These are phyloP conservation scores for Lycaena phlaeas DNA, from an alignment of 2,888 invertebrate genomes.

Conservation along the genomic window DNA sequence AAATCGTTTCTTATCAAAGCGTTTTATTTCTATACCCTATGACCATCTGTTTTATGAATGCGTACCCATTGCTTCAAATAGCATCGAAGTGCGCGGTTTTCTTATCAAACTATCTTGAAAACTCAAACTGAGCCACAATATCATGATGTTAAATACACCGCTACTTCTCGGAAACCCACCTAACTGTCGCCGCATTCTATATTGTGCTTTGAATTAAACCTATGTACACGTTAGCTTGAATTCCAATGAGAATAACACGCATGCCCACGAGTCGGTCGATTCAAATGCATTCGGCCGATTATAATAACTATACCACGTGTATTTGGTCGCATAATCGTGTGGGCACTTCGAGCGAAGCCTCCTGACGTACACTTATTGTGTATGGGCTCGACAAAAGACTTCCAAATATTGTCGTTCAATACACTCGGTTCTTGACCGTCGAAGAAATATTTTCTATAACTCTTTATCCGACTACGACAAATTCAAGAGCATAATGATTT, in stretches of 20 bases:
- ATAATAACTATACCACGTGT: not conserved
- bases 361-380: constrained; percentile 15
- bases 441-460: too few species aligned
- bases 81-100: not conserved
- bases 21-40: too few species aligned
- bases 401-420: constrained; percentile 7
- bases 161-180: constrained; percentile 33
- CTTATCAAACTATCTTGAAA: constrained; percentile 5
- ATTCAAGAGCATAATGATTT: too few species aligned
- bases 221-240: constrained; percentile 25
- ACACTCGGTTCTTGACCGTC: too few species aligned
- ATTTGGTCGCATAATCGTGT: constrained; percentile 1
- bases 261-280: too few species aligned
- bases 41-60: too few species aligned
- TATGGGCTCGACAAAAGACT: not conserved
- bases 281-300: not conserved
- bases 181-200: constrained; percentile 54
- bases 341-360: constrained; percentile 9
- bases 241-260: constrained; percentile 8
- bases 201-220: constrained; percentile 27
- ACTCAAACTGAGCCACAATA: constrained; percentile 7
- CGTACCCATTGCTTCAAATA: too few species aligned
- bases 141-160: constrained; percentile 32
- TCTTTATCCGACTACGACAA: too few species aligned
- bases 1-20: too few species aligned